Conservation (phyloP, 2,113 vertebrate species). For the Nycticorax nycticorax region DNA sequence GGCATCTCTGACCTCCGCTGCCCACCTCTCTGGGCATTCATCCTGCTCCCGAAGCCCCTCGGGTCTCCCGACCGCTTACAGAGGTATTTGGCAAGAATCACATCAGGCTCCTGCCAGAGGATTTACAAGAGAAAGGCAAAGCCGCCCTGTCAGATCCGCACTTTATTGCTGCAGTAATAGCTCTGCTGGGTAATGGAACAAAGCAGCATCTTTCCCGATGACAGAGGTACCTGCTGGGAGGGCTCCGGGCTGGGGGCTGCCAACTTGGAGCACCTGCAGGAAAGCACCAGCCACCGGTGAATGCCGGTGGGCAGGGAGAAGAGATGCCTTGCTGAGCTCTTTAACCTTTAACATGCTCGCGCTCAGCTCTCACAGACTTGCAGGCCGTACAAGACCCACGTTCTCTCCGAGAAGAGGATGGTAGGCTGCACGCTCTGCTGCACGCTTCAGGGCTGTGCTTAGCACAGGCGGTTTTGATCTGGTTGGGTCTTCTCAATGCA, state of each 20-base stretch:
- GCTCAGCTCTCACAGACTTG: background rate
- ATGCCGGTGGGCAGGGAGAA: background rate
- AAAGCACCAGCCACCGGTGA: background rate
- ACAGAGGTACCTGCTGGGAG: background rate
- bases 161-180: background rate
- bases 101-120: background rate
- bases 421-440: background rate
- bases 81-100: background rate
- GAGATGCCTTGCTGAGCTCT: background rate
- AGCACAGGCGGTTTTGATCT: background rate
- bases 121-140: background rate
- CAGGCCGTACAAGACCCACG: background rate
- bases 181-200: background rate
- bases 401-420: too few relatives aligned
- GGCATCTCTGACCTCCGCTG: background rate
- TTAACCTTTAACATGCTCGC: background rate
- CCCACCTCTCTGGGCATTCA: background rate
- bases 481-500: background rate
- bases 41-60: background rate
- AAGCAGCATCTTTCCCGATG: fast-evolving
- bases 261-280: background rate
- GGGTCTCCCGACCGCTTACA: background rate
- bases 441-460: background rate
- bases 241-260: background rate
- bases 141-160: background rate